Percentiles rank a stretch among this genome's conserved stretches.
phyloP scores from a whole-genome alignment of 2,888 invertebrate genomes.

The Yponomeuta malinellus region DNA sequence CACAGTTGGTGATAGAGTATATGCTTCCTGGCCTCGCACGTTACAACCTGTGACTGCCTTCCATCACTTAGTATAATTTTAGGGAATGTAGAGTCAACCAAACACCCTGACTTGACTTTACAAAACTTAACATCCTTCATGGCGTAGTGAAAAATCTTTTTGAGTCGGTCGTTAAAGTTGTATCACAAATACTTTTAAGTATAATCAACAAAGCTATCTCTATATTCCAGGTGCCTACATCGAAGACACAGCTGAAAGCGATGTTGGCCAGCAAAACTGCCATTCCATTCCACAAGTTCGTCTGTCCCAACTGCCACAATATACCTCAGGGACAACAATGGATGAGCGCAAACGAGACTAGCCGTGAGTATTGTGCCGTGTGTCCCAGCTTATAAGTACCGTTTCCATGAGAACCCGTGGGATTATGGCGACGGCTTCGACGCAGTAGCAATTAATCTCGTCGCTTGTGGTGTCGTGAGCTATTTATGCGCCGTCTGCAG shows the following conservation, averaged over 20 bases:
- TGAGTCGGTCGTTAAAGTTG: too few relatives aligned
- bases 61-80: too few relatives aligned
- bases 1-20: too few relatives aligned
- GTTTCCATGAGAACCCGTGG: constrained; percentile 1
- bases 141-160: too few relatives aligned
- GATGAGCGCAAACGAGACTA: constrained; percentile 83
- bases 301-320: constrained; percentile 92
- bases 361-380: constrained; percentile 50
- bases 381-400: background rate
- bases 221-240: constrained; percentile 78
- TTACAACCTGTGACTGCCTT: too few relatives aligned
- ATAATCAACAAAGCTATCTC: background rate
- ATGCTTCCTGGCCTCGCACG: too few relatives aligned
- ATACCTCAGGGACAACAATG: constrained; percentile 91
- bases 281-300: constrained; percentile 93
- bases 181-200: too few relatives aligned
- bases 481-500: constrained; percentile 62
- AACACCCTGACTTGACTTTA: too few relatives aligned
- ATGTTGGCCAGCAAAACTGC: constrained; percentile 87
- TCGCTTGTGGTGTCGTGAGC: constrained; percentile 52
- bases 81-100: too few relatives aligned
- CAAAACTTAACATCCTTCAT: too few relatives aligned
- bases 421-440: constrained; percentile 23
- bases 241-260: constrained; percentile 82
- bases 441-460: constrained; percentile 57